These are phyloP conservation scores for Magallana ariakensis DNA, from an alignment of 1,140 invertebrate genomes.

Conservation along the genomic window DNA sequence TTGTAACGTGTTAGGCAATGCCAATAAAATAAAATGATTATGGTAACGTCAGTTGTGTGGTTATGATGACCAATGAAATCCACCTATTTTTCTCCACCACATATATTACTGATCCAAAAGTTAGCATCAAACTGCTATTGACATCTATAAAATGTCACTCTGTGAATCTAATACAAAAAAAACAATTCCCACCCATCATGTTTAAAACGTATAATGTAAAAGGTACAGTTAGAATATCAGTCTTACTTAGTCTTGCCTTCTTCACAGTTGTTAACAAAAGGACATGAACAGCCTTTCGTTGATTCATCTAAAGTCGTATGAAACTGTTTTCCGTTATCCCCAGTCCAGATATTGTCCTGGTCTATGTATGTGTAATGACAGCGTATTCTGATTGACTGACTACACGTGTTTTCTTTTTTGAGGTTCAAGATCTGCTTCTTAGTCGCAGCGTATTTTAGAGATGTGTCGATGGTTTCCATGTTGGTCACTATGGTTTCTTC, in stretches of 20 bases:
- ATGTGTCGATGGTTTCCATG: not conserved
- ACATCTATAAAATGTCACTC: too few relatives aligned
- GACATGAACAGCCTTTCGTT: slow-evolving; percentile 35
- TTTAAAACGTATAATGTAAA: too few relatives aligned
- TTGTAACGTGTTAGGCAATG: too few relatives aligned
- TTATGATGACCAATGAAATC: too few relatives aligned
- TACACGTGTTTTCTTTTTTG: slow-evolving; percentile 38
- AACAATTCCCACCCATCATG: too few relatives aligned
- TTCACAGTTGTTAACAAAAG: slow-evolving; percentile 47
- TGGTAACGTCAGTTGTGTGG: too few relatives aligned
- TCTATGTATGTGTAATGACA: slow-evolving; percentile 34
- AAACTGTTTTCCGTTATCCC: not conserved
- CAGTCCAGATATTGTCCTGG: not conserved
- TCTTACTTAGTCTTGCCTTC: slow-evolving; percentile 26
- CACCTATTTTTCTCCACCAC: too few relatives aligned
- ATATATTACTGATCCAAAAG: too few relatives aligned
- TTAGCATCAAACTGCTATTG: too few relatives aligned
- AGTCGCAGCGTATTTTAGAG: slow-evolving; percentile 6
- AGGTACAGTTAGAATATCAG: too few relatives aligned
- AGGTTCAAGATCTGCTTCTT: slow-evolving; percentile 30
- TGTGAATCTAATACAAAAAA: too few relatives aligned
- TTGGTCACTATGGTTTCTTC: slow-evolving; percentile 17
- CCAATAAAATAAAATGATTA: too few relatives aligned
- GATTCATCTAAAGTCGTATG: not conserved
- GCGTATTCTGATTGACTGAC: slow-evolving; percentile 5